Evolutionary conservation across 1,140 invertebrate species (phyloP).

Genomic region (Muscidifurax raptorellus): DNA sequence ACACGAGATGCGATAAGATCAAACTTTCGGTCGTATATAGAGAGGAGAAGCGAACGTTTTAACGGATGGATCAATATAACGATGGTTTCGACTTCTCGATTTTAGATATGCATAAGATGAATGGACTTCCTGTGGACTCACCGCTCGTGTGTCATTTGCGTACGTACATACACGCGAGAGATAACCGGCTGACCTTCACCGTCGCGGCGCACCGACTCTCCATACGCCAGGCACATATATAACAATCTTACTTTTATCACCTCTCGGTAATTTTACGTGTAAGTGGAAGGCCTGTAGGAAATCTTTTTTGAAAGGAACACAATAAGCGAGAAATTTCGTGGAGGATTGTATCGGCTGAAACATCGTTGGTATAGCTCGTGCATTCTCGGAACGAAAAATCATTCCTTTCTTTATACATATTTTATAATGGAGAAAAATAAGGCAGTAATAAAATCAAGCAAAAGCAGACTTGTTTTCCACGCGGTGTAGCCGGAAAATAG

Average conservation of each 20-base stretch:
- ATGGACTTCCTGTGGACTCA: slow-evolving; percentile 32
- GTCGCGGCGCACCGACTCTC: not conserved
- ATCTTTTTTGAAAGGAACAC: no score
- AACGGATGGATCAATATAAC: slow-evolving; percentile 27
- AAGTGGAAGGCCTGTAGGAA: not conserved
- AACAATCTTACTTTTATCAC: slow-evolving; percentile 8
- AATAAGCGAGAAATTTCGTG: not conserved
- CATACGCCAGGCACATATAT: not conserved
- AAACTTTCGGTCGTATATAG: not conserved
- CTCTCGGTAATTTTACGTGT: not conserved
- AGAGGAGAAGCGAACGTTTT: not conserved
- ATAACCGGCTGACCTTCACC: slow-evolving; percentile 25
- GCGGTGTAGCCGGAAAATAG: no score
- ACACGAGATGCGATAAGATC: not conserved
- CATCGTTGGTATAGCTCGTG: not conserved
- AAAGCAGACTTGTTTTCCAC: no score
- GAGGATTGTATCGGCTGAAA: not conserved
- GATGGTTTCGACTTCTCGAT: not conserved
- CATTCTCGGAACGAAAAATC: not conserved
- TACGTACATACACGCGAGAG: not conserved
- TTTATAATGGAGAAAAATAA: no score
- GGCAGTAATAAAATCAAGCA: not conserved
- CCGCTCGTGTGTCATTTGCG: slow-evolving; percentile 14
- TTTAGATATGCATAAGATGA: slow-evolving; percentile 40
- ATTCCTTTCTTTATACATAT: not conserved